Conservation (phyloP, 2,797 vertebrate genomes). For the Merluccius polli region DNA sequence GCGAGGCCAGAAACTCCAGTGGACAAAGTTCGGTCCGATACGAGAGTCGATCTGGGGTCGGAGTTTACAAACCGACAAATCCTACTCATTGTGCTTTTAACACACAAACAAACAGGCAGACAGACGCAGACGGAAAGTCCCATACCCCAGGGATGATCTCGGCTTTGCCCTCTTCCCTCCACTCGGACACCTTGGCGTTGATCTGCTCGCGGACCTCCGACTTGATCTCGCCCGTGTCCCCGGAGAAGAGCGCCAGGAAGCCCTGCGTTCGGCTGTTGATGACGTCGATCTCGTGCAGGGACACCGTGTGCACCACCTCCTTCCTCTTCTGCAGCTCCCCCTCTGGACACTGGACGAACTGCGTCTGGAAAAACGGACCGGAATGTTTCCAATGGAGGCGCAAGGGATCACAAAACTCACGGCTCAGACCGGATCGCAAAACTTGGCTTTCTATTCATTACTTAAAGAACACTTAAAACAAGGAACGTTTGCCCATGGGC, state of each 20-base stretch:
- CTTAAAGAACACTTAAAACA: no score
- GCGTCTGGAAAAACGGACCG: conserved; percentile 68
- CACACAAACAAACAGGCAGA: not conserved
- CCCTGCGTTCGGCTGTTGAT: conserved; percentile 96
- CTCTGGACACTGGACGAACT: conserved; percentile 94
- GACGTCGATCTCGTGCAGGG: conserved; percentile 92
- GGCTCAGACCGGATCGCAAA: no score
- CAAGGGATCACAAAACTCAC: no score
- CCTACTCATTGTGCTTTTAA: no score
- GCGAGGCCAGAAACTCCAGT: no score
- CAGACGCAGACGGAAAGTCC: not conserved
- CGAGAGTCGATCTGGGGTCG: no score
- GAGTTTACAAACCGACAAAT: no score
- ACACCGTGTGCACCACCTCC: conserved; percentile 92
- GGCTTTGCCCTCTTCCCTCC: conserved; percentile 93
- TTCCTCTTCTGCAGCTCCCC: conserved; percentile 95
- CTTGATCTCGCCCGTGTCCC: conserved; percentile 94
- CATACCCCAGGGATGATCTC: conserved; percentile 92
- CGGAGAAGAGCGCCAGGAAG: conserved; percentile 92
- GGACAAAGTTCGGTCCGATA: no score
- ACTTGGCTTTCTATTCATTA: no score
- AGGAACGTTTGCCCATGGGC: no score
- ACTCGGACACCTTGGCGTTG: conserved; percentile 94
- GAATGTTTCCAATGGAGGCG: not conserved
- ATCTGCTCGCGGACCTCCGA: conserved; percentile 94